Evolutionary conservation across 2,797 vertebrate genomes (phyloP), one percentile per base, ranked within the genome.

Genomic region (Psittacula echo): DNA sequence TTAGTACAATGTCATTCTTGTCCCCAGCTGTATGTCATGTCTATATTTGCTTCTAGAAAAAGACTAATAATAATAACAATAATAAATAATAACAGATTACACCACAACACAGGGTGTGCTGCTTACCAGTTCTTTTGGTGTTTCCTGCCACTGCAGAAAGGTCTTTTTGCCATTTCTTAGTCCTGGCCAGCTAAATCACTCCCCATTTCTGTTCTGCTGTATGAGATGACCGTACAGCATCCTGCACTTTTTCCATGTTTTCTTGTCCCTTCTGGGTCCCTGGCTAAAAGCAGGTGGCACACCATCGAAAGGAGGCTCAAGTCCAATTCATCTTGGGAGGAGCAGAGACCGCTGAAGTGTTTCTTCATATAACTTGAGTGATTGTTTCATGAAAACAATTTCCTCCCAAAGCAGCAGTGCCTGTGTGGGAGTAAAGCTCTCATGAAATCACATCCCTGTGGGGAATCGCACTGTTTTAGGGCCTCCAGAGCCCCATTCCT

Each of bases 171-270:
- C 23, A 0, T 18, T 54, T 26, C 27, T 29, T 23, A 8, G 20
- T 29, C 29, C 64, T 22, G 42, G 11, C 29, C 64, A 50, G 20
- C 11, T 37, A 5, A 30, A 8, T 2, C 2, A 1, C 10, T 26
- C 5, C 32, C 23, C 8, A 2, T 30, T 26, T 71, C 16, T 2
- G 13, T 4, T 47, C 34, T 42, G 51, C 39, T 13, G 15, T 2
- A 30, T 27, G 54, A n/a, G n/a, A 4, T 5, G n/a, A 48, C 51
- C 26, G 10, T 1, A 7, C 41, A 60, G 54, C 29, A 41, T 48
- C 29, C 48, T 6, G 3, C 44, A 19, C 12, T 8, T n/a, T 60
- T 13, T 6, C 37, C 22, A 4, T 0, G 0, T 14, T 56, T 34
- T 10, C 23, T 7, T 17, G 20, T 5, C 26, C 61, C 61, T 64